Evolutionary conservation across 1,140 invertebrate genomes (phyloP), one percentile per base, ranked within the genome.

Genomic region (Harpegnathos saltator): DNA sequence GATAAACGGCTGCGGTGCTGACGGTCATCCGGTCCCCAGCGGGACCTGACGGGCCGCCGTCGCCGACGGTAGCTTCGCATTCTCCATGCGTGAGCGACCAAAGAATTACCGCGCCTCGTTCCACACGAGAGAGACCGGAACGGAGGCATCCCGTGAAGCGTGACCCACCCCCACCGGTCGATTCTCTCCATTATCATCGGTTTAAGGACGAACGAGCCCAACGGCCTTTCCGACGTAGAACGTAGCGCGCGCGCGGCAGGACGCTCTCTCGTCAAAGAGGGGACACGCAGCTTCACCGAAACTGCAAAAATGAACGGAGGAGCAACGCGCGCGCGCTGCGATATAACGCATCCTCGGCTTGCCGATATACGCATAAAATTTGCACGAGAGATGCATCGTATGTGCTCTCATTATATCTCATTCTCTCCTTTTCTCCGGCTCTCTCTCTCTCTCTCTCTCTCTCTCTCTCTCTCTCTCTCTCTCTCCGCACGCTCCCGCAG

Each of bases 21-120:
- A 11, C 29, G 52, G 17, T 22, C 33, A 29, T 52, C 19, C 59
- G 29, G 52, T 68, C 19, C 52, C n/a, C 33, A 59, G 17, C 15
- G 33, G 65, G 17, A 29, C 29, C 38, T 66, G 66, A 48, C 72
- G 44, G 58, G 58, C 54, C 56, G 14, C 24, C 50, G 11, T 9
- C 38, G 38, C 38, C 9, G 14, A 24, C 29, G 22, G 22, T 50
- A 80, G 52, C 65, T 15, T 26, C 14, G 29, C 44, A 66, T 44
- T 71, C 50, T 50, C 33, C 72, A 72, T 71, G 86, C 86, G 86
- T 80, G 72, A 82, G 66, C 52, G 72, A 78, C 24, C 68, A 78
- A 83, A 84, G 83, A 82, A 84, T 81, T 54, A 80, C 22, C 29
- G 50, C 54, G 50, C 65, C 50, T 62, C 80, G 73, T 86, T 83